Percentiles rank a stretch among this genome's conserved stretches.
Evolutionary conservation across 2,113 vertebrate species (phyloP).

Genomic region (Zapus hudsonius): DNA sequence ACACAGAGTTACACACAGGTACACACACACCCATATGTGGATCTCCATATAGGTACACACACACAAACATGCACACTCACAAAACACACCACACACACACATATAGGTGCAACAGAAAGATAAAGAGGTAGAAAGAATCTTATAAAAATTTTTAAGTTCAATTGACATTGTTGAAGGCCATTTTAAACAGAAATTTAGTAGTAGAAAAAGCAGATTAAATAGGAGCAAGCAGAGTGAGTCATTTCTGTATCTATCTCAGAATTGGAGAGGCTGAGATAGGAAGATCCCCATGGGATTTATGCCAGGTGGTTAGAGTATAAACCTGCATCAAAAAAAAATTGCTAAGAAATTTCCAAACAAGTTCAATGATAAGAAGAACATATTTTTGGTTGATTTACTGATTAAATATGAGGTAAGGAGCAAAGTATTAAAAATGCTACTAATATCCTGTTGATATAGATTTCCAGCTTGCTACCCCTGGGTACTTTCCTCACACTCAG

Average conservation of each 20-base stretch:
- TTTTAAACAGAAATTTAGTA: not conserved
- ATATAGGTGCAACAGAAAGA: not conserved
- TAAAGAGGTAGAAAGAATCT: not conserved
- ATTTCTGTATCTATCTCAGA: too few species aligned
- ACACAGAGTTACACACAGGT: too few species aligned
- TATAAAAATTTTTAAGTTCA: conserved; percentile 25
- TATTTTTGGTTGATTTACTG: not conserved
- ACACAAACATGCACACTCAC: too few species aligned
- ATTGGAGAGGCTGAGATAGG: too few species aligned
- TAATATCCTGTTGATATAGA: not conserved
- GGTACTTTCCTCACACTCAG: not conserved
- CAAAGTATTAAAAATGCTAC: not conserved
- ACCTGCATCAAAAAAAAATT: too few species aligned
- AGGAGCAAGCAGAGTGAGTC: too few species aligned
- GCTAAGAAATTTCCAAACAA: conserved; percentile 4
- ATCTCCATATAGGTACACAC: too few species aligned
- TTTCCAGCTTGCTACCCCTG: not conserved
- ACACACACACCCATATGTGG: too few species aligned
- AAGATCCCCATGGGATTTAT: too few species aligned
- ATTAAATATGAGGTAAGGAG: not conserved
- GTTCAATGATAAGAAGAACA: not conserved
- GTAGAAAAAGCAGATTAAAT: not conserved
- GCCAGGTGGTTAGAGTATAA: too few species aligned
- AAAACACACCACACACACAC: too few species aligned
- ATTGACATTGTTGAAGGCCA: conserved; percentile 16